phyloP scores from a whole-genome alignment of 1,140 invertebrate species.

The Steinernema feltiae region DNA sequence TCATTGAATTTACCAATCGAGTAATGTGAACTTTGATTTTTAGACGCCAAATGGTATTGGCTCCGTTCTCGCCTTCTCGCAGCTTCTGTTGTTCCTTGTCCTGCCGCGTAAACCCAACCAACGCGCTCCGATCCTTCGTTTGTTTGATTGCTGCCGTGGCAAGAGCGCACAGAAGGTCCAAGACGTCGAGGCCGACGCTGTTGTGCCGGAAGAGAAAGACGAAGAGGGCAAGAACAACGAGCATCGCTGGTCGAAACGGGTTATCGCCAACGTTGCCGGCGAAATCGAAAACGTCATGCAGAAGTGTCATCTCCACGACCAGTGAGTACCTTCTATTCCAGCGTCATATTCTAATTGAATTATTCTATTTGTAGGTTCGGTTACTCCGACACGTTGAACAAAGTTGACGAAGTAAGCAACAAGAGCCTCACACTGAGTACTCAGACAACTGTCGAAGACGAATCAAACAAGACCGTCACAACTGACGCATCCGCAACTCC shows the following conservation, averaged over 20 bases:
- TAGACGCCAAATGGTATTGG: conserved; percentile 56
- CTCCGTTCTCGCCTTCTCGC: conserved; percentile 46
- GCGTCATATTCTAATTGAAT: not conserved
- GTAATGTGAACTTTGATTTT: conserved; percentile 22
- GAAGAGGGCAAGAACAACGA: not conserved
- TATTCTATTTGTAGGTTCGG: conserved; percentile 21
- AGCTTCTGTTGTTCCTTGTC: conserved; percentile 53
- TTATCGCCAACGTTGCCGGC: conserved; percentile 25
- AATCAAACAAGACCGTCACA: not conserved
- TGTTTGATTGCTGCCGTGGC: conserved; percentile 38
- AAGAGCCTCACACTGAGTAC: not conserved
- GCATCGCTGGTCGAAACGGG: not conserved
- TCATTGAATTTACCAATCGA: conserved; percentile 17
- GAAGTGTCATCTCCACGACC: conserved; percentile 23
- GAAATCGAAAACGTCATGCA: conserved; percentile 37
- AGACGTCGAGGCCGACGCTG: conserved; percentile 23
- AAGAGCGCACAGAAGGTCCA: conserved; percentile 25
- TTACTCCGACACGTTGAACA: conserved; percentile 21
- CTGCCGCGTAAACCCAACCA: conserved; percentile 54
- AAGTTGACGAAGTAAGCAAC: conserved; percentile 22
- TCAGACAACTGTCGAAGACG: not conserved
- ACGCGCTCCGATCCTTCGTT: conserved; percentile 41
- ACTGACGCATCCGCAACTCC: not conserved
- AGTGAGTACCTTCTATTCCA: conserved; percentile 18
- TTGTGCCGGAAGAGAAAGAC: conserved; percentile 4